Conservation (phyloP, 2,888 invertebrate species). For the Lasioglossum zephyrum region DNA sequence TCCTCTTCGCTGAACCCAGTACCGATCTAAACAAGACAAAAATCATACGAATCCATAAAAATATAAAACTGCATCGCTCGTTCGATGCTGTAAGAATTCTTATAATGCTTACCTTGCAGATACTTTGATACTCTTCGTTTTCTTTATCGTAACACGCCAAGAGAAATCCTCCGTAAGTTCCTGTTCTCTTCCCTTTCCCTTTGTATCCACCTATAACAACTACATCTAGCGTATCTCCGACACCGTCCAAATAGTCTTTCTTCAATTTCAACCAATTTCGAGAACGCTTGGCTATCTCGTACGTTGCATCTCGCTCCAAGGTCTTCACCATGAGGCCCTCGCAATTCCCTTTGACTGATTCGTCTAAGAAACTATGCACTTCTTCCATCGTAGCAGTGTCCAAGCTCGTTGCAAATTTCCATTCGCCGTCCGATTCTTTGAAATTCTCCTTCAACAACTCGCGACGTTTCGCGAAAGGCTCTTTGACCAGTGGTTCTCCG, state of each 20-base stretch:
- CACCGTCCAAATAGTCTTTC: constrained; percentile 98
- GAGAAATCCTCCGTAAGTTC: constrained; percentile 97
- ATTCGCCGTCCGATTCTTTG: constrained; percentile 90
- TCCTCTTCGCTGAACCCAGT: constrained; percentile 98
- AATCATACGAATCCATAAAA: neutral
- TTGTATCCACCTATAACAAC: constrained; percentile 97
- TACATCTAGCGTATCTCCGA: constrained; percentile 97
- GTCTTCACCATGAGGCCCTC: constrained; percentile 99
- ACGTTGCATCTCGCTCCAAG: constrained; percentile 93
- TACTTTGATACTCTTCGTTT: constrained; percentile 95
- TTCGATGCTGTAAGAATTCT: neutral
- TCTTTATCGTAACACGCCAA: constrained; percentile 96
- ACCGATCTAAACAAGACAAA: constrained; percentile 88
- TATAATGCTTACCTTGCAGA: constrained; percentile 90
- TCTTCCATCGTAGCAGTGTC: constrained; percentile 95
- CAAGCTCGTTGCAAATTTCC: constrained; percentile 93
- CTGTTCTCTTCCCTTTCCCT: constrained; percentile 97
- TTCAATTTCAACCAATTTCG: constrained; percentile 98
- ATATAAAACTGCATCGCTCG: neutral
- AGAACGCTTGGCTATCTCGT: constrained; percentile 98
- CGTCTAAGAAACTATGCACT: constrained; percentile 96
- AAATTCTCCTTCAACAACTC: constrained; percentile 90
- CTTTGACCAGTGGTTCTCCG: constrained; percentile 92
- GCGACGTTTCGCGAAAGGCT: constrained; percentile 91
- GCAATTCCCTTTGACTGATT: constrained; percentile 97